Conservation (phyloP, 2,888 invertebrate genomes). For the Alentia gelatinosa region DNA sequence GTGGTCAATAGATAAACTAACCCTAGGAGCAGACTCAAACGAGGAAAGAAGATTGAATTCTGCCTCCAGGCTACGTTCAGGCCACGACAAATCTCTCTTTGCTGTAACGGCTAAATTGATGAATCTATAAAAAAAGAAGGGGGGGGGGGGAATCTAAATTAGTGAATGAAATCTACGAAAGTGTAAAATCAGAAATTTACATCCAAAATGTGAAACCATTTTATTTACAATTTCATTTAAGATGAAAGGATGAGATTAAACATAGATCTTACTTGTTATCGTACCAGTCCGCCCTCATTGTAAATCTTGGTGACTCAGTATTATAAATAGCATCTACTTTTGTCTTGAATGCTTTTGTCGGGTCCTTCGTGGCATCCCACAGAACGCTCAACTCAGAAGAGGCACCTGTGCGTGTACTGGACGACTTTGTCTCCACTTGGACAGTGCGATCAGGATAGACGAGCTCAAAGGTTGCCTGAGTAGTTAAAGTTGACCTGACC, state of each 20-base stretch:
- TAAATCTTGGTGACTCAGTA: neutral
- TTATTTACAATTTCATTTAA: neutral
- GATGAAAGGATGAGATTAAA: neutral
- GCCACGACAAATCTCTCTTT: neutral
- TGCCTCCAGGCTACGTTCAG: neutral
- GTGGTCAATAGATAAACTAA: neutral
- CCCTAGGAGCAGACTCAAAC: neutral
- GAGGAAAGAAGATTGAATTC: neutral
- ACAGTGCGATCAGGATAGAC: slow-evolving; percentile 22
- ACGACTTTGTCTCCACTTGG: neutral
- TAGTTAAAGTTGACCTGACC: neutral
- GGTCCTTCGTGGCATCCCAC: slow-evolving; percentile 43
- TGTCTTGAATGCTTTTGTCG: neutral
- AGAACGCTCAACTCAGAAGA: neutral
- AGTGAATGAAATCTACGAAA: neutral
- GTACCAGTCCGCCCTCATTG: slow-evolving; percentile 6
- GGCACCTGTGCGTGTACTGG: neutral
- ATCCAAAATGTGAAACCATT: too few species aligned
- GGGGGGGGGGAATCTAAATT: too few species aligned
- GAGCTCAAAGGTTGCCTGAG: neutral
- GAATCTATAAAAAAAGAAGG: neutral
- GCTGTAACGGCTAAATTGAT: neutral
- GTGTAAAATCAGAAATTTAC: too few species aligned
- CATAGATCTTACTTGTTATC: neutral
- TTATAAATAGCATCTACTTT: neutral